A percentile compares a stretch with the other conserved stretches of the same genome.
These are phyloP conservation scores for Amblyornis subalaris DNA, from an alignment of 2,113 vertebrate genomes.

Conservation along the genomic window DNA sequence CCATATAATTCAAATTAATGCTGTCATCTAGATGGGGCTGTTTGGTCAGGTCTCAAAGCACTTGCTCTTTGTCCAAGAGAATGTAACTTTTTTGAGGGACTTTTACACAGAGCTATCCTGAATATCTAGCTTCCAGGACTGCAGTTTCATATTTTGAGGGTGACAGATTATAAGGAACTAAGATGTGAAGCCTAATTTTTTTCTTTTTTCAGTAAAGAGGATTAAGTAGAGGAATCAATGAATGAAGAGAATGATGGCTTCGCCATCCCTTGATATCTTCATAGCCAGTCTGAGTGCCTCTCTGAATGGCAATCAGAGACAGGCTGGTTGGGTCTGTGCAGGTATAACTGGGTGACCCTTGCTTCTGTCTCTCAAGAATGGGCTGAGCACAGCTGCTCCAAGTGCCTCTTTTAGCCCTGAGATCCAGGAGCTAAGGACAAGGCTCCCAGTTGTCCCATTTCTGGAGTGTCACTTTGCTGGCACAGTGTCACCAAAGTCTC, in stretches of 20 bases:
- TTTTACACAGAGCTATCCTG: neutral
- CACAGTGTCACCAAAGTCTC: neutral
- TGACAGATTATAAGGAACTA: neutral
- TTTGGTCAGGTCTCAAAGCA: neutral
- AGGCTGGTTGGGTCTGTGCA: neutral
- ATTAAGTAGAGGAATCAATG: slow-evolving; percentile 33
- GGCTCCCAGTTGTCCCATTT: neutral
- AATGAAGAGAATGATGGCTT: neutral
- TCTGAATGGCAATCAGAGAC: neutral
- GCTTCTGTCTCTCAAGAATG: neutral
- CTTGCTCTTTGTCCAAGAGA: neutral
- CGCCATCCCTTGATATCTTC: neutral
- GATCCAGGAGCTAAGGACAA: neutral
- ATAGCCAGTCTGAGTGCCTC: neutral
- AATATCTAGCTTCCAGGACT: neutral
- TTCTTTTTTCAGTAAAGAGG: neutral
- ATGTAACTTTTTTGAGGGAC: neutral
- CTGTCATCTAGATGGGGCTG: neutral
- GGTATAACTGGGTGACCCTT: neutral
- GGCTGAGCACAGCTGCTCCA: neutral
- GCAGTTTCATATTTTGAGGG: neutral
- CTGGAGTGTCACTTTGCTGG: neutral
- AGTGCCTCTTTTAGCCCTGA: neutral
- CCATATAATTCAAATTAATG: neutral
- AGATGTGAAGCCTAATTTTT: neutral